Percentiles rank a stretch among this genome's conserved stretches.
These are phyloP conservation scores for Aleadryas rufinucha DNA, from an alignment of 2,113 vertebrate genomes.

Conservation along the genomic window DNA sequence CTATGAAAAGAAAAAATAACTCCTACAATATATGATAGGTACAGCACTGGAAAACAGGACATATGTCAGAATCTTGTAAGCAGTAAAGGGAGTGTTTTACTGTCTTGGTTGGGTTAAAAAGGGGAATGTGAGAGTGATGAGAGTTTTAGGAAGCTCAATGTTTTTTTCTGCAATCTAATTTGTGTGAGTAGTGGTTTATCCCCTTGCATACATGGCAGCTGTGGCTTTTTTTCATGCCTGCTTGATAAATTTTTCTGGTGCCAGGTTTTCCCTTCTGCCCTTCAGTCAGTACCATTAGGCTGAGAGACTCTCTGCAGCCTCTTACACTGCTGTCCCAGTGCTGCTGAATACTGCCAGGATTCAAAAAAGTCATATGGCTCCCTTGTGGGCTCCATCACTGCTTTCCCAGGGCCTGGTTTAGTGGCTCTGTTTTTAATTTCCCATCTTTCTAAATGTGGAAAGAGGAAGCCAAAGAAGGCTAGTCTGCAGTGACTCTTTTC, in stretches of 20 bases:
- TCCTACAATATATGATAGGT: neutral
- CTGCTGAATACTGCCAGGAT: neutral
- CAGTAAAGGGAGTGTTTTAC: neutral
- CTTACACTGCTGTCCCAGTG: neutral
- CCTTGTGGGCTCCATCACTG: neutral
- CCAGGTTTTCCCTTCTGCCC: neutral
- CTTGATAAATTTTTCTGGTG: neutral
- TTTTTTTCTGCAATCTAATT: neutral
- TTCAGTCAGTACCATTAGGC: neutral
- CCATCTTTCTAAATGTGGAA: neutral
- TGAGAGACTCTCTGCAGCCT: neutral
- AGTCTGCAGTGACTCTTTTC: neutral
- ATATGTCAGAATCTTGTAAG: neutral
- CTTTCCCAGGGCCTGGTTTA: neutral
- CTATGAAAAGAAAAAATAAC: neutral
- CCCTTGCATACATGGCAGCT: fast-evolving
- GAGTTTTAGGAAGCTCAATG: neutral
- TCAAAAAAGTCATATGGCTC: neutral
- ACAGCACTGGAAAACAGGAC: neutral
- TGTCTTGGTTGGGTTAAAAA: neutral
- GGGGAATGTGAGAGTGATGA: neutral
- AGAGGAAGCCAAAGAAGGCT: neutral
- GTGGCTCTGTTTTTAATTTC: neutral
- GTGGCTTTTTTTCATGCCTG: neutral
- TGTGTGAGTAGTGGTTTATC: neutral